phyloP scores from a whole-genome alignment of 2,888 invertebrate species.

The Agonopterix arenella region DNA sequence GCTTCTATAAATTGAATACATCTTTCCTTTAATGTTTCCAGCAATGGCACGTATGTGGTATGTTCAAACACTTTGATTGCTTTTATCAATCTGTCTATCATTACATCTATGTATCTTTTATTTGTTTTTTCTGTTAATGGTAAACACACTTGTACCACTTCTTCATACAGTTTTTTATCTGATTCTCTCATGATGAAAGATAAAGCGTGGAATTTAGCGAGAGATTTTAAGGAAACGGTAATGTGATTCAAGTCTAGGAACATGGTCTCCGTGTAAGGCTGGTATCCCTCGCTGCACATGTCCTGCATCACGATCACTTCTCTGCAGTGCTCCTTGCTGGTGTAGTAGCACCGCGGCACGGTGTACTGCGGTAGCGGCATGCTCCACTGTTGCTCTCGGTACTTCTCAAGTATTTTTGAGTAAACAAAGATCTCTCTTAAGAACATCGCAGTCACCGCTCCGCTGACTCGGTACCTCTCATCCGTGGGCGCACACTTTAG shows the following conservation, averaged over 20 bases:
- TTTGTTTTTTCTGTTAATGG: constrained; percentile 43
- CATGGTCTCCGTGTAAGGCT: constrained; percentile 32
- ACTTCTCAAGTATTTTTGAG: constrained; percentile 35
- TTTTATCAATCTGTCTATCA: constrained; percentile 50
- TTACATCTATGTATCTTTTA: constrained; percentile 47
- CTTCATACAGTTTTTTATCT: constrained; percentile 27
- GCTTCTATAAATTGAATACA: constrained; percentile 34
- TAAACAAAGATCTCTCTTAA: constrained; percentile 56
- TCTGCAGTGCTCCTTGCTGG: constrained; percentile 42
- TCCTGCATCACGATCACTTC: constrained; percentile 56
- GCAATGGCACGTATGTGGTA: constrained; percentile 34
- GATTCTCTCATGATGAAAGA: constrained; percentile 45
- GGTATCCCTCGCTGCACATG: constrained; percentile 44
- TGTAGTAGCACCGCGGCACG: constrained; percentile 47
- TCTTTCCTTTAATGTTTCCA: constrained; percentile 33
- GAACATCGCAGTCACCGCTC: constrained; percentile 55
- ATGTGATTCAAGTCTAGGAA: constrained; percentile 53
- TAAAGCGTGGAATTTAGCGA: constrained; percentile 55
- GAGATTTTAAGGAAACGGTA: constrained; percentile 34
- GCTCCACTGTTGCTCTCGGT: constrained; percentile 30
- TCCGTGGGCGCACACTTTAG: constrained; percentile 61
- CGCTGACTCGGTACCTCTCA: constrained; percentile 54
- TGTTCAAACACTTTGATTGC: constrained; percentile 39
- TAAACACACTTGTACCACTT: constrained; percentile 36
- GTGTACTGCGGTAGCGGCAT: constrained; percentile 19